Percentiles rank a stretch among this genome's conserved stretches.
These are phyloP conservation scores for Neoscelio sp. DNA, from an alignment of 2,888 invertebrate species.

Conservation along the genomic window DNA sequence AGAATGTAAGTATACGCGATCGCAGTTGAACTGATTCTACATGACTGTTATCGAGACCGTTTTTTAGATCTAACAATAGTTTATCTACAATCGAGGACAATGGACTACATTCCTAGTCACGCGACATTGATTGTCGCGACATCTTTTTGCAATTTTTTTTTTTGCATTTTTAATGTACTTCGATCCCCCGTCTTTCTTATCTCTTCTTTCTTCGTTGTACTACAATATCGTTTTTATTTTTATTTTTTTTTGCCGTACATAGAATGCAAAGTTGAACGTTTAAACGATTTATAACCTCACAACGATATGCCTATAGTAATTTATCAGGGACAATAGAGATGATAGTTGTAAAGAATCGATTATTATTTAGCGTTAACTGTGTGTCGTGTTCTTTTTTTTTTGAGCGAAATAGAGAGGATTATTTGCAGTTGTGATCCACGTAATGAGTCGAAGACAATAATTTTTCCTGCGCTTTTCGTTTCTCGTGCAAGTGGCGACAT, in stretches of 20 bases:
- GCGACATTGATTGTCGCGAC: constrained; percentile 82
- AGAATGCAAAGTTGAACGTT: constrained; percentile 58
- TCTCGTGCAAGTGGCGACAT: too few species aligned
- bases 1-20: constrained; percentile 67
- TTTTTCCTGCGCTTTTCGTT: too few species aligned
- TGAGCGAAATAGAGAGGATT: too few species aligned
- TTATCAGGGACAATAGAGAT: constrained; percentile 81
- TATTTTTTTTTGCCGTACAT: too few species aligned
- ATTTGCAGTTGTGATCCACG: too few species aligned
- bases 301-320: constrained; percentile 81
- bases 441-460: too few species aligned
- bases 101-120: constrained; percentile 80
- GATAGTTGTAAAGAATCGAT: constrained; percentile 77
- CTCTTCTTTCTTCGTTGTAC: constrained; percentile 39
- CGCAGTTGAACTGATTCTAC: constrained; percentile 63
- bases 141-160: constrained; percentile 75
- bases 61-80: constrained; percentile 53
- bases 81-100: constrained; percentile 67
- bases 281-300: constrained; percentile 77
- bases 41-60: constrained; percentile 65
- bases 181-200: constrained; percentile 51
- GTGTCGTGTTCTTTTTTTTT: constrained; percentile 2
- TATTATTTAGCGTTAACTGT: too few species aligned
- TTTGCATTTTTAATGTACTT: too few species aligned
- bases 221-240: too few species aligned